phyloP scores from a whole-genome alignment of 2,113 vertebrate species.

The Chrysemys picta region DNA sequence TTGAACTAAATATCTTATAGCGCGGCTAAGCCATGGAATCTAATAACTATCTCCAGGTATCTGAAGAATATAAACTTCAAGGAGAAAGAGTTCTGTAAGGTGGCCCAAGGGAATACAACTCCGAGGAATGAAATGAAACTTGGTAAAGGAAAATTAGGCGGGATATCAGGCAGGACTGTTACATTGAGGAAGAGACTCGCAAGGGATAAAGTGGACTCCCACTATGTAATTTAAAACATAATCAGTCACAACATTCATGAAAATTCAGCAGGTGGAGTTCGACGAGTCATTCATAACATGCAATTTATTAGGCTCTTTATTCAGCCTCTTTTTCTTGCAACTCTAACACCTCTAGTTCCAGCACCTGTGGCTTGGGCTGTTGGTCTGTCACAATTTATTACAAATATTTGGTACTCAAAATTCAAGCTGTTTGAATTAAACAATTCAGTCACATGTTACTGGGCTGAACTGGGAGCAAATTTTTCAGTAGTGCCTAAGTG shows the following conservation, averaged over 20 bases:
- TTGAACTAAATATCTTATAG: not conserved
- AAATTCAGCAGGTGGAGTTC: not conserved
- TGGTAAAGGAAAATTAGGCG: conserved; percentile 14
- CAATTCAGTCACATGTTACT: not conserved
- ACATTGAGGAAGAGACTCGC: not conserved
- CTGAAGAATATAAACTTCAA: not conserved
- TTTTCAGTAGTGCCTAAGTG: not conserved
- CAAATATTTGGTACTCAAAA: not conserved
- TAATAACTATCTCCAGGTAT: not conserved
- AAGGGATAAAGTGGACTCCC: conserved; percentile 14
- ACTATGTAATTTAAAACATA: conserved; percentile 55
- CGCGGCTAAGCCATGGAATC: not conserved
- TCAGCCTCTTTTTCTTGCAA: conserved; percentile 16
- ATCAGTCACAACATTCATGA: not conserved
- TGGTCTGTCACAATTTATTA: not conserved
- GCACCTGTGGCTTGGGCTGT: not conserved
- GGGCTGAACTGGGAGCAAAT: not conserved
- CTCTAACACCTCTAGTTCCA: not conserved
- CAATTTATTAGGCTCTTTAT: conserved; percentile 41
- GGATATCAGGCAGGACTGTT: conserved; percentile 52
- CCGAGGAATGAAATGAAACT: conserved; percentile 24
- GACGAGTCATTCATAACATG: not conserved
- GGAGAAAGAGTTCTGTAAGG: not conserved
- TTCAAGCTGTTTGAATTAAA: not conserved
- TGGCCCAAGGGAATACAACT: not conserved